Evolutionary conservation across 2,797 vertebrate species (phyloP).

Genomic region (Aeoliscus strigatus): DNA sequence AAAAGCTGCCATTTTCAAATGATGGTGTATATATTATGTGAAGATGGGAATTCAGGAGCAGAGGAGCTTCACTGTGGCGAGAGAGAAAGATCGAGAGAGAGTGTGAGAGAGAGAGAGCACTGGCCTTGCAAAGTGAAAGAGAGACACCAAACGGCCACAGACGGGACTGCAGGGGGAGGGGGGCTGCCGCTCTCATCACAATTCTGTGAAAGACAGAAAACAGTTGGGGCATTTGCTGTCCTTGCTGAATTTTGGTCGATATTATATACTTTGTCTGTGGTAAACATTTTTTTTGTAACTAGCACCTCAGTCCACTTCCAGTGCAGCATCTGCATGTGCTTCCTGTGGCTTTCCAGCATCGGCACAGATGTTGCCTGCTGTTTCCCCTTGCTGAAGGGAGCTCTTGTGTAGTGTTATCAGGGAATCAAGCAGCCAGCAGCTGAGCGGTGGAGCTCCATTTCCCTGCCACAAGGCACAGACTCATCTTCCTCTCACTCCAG

Average conservation of each 20-base stretch:
- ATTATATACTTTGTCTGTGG: constrained; percentile 41
- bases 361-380: constrained; percentile 38
- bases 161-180: constrained; percentile 38
- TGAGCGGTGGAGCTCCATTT: constrained; percentile 67
- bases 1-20: constrained; percentile 96
- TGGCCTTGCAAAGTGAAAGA: constrained; percentile 79
- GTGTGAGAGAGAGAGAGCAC: constrained; percentile 43
- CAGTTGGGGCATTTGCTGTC: constrained; percentile 39
- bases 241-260: constrained; percentile 22
- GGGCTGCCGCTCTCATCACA: constrained; percentile 21
- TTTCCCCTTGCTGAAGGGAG: constrained; percentile 51
- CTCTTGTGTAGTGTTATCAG: constrained; percentile 51
- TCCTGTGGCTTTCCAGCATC: constrained; percentile 23
- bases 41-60: constrained; percentile 70
- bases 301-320: neutral
- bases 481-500: constrained; percentile 63
- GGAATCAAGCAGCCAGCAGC: constrained; percentile 57
- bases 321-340: constrained; percentile 8
- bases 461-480: constrained; percentile 65
- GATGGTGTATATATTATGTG: constrained; percentile 87
- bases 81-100: no score
- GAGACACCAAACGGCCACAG: constrained; percentile 81
- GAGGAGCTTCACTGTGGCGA: constrained; percentile 53
- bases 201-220: constrained; percentile 22
- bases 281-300: constrained; percentile 6